Evolutionary conservation across 2,113 vertebrate species (phyloP).

Genomic region (Orientallactaga bullata): DNA sequence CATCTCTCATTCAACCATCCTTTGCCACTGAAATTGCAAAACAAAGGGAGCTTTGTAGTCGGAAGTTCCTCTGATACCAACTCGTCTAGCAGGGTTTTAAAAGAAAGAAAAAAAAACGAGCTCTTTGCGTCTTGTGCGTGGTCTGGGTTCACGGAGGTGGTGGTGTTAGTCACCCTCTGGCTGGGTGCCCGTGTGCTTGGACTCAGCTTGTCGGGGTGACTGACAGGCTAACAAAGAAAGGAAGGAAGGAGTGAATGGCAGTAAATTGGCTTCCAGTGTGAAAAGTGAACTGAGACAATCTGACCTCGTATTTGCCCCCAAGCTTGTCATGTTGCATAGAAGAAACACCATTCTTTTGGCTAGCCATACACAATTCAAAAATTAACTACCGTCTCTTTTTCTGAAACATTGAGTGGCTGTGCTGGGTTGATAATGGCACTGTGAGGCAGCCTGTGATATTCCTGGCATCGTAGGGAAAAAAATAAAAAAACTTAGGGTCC

Average conservation of each 20-base stretch:
- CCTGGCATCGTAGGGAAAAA: neutral
- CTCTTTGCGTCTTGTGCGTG: neutral
- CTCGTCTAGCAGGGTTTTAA: conserved; percentile 55
- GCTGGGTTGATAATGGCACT: neutral
- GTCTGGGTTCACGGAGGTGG: conserved; percentile 28
- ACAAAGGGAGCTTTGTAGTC: conserved; percentile 65
- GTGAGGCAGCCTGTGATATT: neutral
- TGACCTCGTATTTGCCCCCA: neutral
- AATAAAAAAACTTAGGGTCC: neutral
- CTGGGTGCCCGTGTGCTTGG: neutral
- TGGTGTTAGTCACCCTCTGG: conserved; percentile 65
- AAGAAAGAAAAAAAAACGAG: neutral
- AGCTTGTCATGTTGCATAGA: neutral
- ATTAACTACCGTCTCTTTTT: neutral
- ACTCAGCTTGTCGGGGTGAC: neutral
- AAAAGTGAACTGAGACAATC: conserved; percentile 18
- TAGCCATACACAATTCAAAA: neutral
- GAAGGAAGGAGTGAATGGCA: conserved; percentile 3
- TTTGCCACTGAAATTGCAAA: neutral
- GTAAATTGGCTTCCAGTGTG: neutral
- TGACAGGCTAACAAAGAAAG: conserved; percentile 37
- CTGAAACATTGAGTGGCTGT: neutral
- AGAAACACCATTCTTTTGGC: neutral
- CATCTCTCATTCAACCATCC: neutral
- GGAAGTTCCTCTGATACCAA: conserved; percentile 52